Percentiles rank a stretch among this genome's conserved stretches.
Conservation (phyloP, 2,113 vertebrate genomes). For the Dermatemys mawii region DNA sequence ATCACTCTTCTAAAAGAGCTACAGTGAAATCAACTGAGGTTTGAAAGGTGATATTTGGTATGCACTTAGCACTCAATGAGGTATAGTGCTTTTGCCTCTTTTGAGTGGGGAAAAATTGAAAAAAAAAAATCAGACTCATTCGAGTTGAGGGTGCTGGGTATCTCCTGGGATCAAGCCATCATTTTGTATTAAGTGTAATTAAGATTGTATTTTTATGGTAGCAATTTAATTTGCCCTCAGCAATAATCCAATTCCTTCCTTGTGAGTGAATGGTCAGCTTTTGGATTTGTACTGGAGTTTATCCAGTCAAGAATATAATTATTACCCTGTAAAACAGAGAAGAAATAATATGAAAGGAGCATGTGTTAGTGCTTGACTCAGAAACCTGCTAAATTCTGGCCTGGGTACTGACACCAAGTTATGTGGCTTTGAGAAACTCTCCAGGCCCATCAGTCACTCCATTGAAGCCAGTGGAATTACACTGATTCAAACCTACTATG, state of each 20-base stretch:
- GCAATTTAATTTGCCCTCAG: not conserved
- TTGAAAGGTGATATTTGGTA: not conserved
- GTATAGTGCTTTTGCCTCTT: not conserved
- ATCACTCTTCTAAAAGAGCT: not conserved
- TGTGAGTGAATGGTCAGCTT: not conserved
- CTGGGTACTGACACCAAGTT: not conserved
- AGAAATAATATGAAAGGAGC: not conserved
- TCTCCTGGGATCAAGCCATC: not conserved
- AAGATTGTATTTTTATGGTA: not conserved
- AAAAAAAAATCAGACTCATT: not conserved
- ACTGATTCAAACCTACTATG: not conserved
- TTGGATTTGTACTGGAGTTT: not conserved
- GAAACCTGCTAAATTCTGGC: not conserved
- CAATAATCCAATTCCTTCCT: not conserved
- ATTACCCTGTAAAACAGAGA: not conserved
- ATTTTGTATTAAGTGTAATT: not conserved
- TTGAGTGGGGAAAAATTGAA: not conserved
- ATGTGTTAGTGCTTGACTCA: not conserved
- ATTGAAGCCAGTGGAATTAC: not conserved
- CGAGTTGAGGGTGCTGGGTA: not conserved
- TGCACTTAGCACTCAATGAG: not conserved
- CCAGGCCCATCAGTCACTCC: not conserved
- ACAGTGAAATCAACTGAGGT: not conserved
- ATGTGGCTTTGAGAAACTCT: not conserved
- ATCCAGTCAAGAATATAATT: not conserved